phyloP scores from a whole-genome alignment of 2,797 vertebrate species.

The Falco columbarius region DNA sequence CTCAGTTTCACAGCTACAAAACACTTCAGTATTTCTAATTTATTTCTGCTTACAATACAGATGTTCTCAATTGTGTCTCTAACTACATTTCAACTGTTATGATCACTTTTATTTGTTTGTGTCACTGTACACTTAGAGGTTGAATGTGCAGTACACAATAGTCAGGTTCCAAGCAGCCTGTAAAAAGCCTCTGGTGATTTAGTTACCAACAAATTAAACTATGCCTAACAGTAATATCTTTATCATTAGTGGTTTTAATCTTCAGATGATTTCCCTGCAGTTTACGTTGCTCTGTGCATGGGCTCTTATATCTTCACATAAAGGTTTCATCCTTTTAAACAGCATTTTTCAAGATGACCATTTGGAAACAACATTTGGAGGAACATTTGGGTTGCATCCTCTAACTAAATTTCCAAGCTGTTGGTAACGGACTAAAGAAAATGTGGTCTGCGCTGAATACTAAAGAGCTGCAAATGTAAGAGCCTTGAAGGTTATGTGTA shows the following conservation, averaged over 20 bases:
- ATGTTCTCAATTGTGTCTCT: constrained; percentile 85
- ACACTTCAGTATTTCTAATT: constrained; percentile 83
- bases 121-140: constrained; percentile 73
- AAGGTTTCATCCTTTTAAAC: constrained; percentile 74
- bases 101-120: constrained; percentile 81
- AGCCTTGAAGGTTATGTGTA: constrained; percentile 82
- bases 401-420: constrained; percentile 89
- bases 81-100: constrained; percentile 78
- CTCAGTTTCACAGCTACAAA: constrained; percentile 80
- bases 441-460: constrained; percentile 77
- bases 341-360: constrained; percentile 77
- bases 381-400: constrained; percentile 88
- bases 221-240: constrained; percentile 58
- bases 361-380: constrained; percentile 84
- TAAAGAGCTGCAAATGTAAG: constrained; percentile 75
- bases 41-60: constrained; percentile 85
- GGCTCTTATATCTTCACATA: constrained; percentile 57
- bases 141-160: constrained; percentile 70
- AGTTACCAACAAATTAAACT: constrained; percentile 74
- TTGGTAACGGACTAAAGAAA: constrained; percentile 83
- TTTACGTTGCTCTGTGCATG: constrained; percentile 40
- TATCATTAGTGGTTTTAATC: constrained; percentile 71
- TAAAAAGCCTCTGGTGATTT: constrained; percentile 72
- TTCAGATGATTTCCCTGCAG: constrained; percentile 59
- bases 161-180: constrained; percentile 61